Percentiles rank a stretch among this genome's conserved stretches.
Conservation (phyloP, 2,113 vertebrate species). For the Nothobranchius kuhntae region DNA sequence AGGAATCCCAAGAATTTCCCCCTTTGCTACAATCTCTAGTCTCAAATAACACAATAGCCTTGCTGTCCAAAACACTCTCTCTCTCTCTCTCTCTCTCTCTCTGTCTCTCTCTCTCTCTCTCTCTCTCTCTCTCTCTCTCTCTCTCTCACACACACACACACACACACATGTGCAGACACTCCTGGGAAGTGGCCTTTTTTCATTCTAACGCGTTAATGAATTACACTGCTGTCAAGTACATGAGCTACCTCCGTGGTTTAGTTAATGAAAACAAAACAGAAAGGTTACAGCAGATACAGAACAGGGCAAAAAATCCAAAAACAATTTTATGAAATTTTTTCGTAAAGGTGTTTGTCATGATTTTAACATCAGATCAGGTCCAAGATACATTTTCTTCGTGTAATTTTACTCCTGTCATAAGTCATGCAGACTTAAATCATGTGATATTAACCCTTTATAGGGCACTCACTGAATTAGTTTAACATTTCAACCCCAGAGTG, state of each 20-base stretch:
- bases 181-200: conserved; percentile 57
- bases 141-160: conserved; percentile 7
- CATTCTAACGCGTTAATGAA: conserved; percentile 62
- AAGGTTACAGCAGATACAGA: conserved; percentile 29
- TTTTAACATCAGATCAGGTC: not conserved
- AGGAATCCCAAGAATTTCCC: conserved; percentile 61
- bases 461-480: too few relatives aligned
- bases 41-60: conserved; percentile 49
- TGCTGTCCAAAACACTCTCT: not conserved
- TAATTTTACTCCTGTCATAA: too few relatives aligned
- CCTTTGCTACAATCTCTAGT: conserved; percentile 64
- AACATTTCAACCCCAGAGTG: too few relatives aligned
- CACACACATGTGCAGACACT: conserved; percentile 17
- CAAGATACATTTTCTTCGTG: not conserved
- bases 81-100: too few relatives aligned
- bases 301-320: conserved; percentile 17
- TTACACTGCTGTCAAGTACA: conserved; percentile 59
- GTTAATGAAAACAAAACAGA: conserved; percentile 59
- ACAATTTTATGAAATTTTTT: not conserved
- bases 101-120: too few relatives aligned
- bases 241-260: conserved; percentile 65
- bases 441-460: too few relatives aligned
- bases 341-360: not conserved
- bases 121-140: too few relatives aligned
- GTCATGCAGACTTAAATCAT: too few relatives aligned